Evolutionary conservation across 1,140 invertebrate species (phyloP).

Genomic region (Neoseiulus cucumeris): DNA sequence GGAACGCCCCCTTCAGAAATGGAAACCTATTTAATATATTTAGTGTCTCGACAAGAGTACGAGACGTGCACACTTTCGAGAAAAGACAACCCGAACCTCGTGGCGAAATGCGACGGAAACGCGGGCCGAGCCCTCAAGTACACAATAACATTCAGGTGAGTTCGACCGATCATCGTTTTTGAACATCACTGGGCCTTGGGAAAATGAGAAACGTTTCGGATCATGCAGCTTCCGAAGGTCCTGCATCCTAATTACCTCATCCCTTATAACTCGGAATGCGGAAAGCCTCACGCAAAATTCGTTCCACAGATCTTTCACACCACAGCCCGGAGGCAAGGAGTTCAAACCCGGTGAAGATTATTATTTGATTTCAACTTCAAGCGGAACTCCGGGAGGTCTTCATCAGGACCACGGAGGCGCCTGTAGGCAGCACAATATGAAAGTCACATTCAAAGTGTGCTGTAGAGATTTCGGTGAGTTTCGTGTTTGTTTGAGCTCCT

Average conservation of each 20-base stretch:
- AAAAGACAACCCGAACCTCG: background rate
- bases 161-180: background rate
- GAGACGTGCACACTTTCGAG: constrained; percentile 7
- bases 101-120: constrained; percentile 9
- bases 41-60: constrained; percentile 15
- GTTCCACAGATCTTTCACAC: constrained; percentile 54
- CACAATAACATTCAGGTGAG: constrained; percentile 8
- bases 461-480: constrained; percentile 32
- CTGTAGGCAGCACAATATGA: constrained; percentile 61
- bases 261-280: too few species aligned
- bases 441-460: constrained; percentile 83
- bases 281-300: too few species aligned
- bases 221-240: too few species aligned
- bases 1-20: background rate
- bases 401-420: constrained; percentile 46
- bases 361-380: constrained; percentile 78
- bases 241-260: too few species aligned
- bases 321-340: constrained; percentile 77
- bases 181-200: background rate
- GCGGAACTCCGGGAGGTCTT: constrained; percentile 50
- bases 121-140: background rate
- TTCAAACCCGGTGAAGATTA: constrained; percentile 84
- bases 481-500: too few species aligned
- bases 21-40: constrained; percentile 3
- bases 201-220: too few species aligned